These are phyloP conservation scores for Oncorhynchus mykiss DNA, from an alignment of 2,113 vertebrate species.

Conservation along the genomic window DNA sequence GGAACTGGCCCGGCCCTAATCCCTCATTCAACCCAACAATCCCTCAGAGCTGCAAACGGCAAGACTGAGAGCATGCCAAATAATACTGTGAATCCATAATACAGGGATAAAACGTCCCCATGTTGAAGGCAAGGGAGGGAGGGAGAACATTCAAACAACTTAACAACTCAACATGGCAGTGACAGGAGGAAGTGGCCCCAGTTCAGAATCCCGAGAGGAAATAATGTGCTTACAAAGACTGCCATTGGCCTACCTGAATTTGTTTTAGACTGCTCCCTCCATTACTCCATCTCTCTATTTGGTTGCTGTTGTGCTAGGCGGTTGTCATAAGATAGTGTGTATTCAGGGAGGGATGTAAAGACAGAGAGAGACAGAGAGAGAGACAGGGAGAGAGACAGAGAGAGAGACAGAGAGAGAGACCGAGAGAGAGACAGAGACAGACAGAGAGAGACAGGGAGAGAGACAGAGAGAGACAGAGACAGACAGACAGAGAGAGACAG, in stretches of 20 bases:
- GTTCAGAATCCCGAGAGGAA: conserved; percentile 63
- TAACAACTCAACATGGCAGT: conserved; percentile 18
- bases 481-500: not conserved
- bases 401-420: too few relatives aligned
- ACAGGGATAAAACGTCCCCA: conserved; percentile 53
- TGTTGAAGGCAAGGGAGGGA: conserved; percentile 30
- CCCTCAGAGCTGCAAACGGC: conserved; percentile 44
- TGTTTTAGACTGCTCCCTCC: conserved; percentile 58
- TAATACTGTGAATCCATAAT: conserved; percentile 47
- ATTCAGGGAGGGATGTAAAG: conserved; percentile 44
- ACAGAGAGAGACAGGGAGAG: too few relatives aligned
- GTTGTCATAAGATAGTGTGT: conserved; percentile 61
- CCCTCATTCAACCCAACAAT: conserved; percentile 45
- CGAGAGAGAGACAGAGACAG: too few relatives aligned
- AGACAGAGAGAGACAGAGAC: too few relatives aligned
- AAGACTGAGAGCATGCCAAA: conserved; percentile 56
- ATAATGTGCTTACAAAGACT: conserved; percentile 58
- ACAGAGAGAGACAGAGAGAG: conserved; percentile 2
- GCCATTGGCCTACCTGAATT: conserved; percentile 58
- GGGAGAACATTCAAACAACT: conserved; percentile 40
- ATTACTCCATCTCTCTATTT: conserved; percentile 60
- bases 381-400: not conserved
- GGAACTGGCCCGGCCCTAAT: conserved; percentile 46
- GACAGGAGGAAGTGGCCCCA: conserved; percentile 45
- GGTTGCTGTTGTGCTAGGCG: conserved; percentile 9